Evolutionary conservation across 1,140 invertebrate genomes (phyloP).

Genomic region (Drepana arcuata): DNA sequence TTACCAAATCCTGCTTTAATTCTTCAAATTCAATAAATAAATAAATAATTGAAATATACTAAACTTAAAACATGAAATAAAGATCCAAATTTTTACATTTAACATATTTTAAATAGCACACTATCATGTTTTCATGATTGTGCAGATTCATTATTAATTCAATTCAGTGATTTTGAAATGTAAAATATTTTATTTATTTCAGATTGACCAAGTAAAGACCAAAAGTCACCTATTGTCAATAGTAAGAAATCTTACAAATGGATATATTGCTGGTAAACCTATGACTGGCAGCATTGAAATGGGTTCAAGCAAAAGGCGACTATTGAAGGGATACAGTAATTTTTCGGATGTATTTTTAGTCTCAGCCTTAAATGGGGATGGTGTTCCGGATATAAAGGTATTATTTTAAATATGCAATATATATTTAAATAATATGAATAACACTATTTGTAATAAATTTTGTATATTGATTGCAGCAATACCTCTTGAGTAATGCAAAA

Average conservation of each 20-base stretch:
- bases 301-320: constrained; percentile 22
- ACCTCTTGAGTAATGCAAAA: constrained; percentile 78
- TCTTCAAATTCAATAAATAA: no score
- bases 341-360: constrained; percentile 92
- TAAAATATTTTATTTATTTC: constrained; percentile 29
- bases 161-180: not conserved
- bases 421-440: not conserved
- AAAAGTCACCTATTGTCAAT: constrained; percentile 83
- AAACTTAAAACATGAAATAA: no score
- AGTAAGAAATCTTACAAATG: constrained; percentile 78
- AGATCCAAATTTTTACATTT: no score
- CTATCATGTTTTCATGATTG: no score
- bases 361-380: constrained; percentile 85
- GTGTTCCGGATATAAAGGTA: constrained; percentile 78
- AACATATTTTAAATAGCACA: no score
- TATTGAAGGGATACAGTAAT: constrained; percentile 76
- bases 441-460: constrained; percentile 3
- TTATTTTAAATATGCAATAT: not conserved
- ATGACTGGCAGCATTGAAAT: constrained; percentile 29
- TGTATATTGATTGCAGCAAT: constrained; percentile 73
- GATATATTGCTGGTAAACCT: constrained; percentile 68
- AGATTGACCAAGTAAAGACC: constrained; percentile 85
- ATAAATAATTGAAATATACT: no score
- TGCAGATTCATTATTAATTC: no score
- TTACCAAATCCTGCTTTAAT: no score